Base-by-base conservation (phyloP, 1,140 invertebrate genomes). In the Stenopsyche tienmushanensis region DNA sequence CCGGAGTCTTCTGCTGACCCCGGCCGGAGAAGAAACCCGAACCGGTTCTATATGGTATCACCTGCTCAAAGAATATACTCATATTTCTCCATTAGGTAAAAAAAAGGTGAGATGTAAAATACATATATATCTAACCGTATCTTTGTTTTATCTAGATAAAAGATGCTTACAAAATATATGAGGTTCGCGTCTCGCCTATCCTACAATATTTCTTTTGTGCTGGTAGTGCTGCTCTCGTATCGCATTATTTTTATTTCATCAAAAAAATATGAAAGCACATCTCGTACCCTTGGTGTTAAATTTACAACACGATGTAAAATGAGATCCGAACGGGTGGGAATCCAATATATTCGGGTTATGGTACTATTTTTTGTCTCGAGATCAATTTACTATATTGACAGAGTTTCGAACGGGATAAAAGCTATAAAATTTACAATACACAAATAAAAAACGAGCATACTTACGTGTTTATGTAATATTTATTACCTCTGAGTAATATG, bases 121-220 rank as follows among this genome's bases (percentile, higher is more conserved):
- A 42, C 54, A 57, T 39, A 57, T 57, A 57, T 57, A 39, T 57
- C 54, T 42, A 21, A 57, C 54, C 42, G 54, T 57, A 57, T 57
- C 54, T 57, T 42, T 57, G 54, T 57, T 57, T 57, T 57, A 57
- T 57, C 54, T 57, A 42, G 54, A 57, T 57, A 57, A 57, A 42
- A 57, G 39, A 57, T 57, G 54, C 34, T 29, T 57, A 39, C 34
- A 23, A 24, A 42, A 42, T 34, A 49, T 49, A 55, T 34, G 29
- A 15, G 29, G 25, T 23, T 23, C 21, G 8, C 54, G 34, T 25
- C 23, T 24, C 5, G 29, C 54, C 52, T 24, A 7, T 21, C 39
- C 17, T 21, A 54, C 52, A 25, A 42, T 39, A 57, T 57, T 42
- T 57, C 20, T 57, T 29, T 57, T 34, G 5, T 13, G 5, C 29